A percentile compares a stretch with the other conserved stretches of the same genome.
Conservation (phyloP, 2,888 invertebrate species). For the Anaspis maculata region DNA sequence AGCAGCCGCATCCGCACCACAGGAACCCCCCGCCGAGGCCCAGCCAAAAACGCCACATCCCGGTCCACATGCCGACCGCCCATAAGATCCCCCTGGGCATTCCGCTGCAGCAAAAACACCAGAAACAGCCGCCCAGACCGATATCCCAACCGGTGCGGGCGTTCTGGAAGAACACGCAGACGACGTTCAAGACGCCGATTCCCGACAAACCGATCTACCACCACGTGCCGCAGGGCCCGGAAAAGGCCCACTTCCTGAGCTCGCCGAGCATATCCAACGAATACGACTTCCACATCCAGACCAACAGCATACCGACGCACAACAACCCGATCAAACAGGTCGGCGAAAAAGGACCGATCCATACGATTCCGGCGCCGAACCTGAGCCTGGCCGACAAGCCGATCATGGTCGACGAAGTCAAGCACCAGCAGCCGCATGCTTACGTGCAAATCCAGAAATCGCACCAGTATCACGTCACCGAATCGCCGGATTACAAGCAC, state of each 20-base stretch:
- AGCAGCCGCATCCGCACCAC: conserved; percentile 9
- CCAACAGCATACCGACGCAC: conserved; percentile 34
- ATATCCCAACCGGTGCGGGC: conserved; percentile 20
- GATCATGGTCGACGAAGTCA: conserved; percentile 41
- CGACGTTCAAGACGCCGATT: conserved; percentile 19
- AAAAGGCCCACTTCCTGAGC: conserved; percentile 26
- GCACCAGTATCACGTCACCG: conserved; percentile 47
- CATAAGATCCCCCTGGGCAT: conserved; percentile 22
- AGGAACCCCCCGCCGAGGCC: conserved; percentile 12
- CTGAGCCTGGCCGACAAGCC: conserved; percentile 61
- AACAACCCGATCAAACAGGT: conserved; percentile 37
- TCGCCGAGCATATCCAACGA: conserved; percentile 28
- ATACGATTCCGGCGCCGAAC: conserved; percentile 81
- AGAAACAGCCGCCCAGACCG: conserved; percentile 5
- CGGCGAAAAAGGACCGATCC: conserved; percentile 62
- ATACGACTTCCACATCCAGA: conserved; percentile 36
- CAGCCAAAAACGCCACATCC: conserved; percentile 22
- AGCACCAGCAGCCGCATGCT: conserved; percentile 13
- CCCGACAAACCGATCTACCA: conserved; percentile 7
- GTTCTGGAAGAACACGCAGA: conserved; percentile 27
- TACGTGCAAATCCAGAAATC: not conserved
- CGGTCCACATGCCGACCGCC: conserved; percentile 23
- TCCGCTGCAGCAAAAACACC: conserved; percentile 5
- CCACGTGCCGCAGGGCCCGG: conserved; percentile 2
- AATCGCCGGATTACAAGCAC: conserved; percentile 35